phyloP scores from a whole-genome alignment of 2,113 vertebrate species.

The Rhinolophus ferrumequinum region DNA sequence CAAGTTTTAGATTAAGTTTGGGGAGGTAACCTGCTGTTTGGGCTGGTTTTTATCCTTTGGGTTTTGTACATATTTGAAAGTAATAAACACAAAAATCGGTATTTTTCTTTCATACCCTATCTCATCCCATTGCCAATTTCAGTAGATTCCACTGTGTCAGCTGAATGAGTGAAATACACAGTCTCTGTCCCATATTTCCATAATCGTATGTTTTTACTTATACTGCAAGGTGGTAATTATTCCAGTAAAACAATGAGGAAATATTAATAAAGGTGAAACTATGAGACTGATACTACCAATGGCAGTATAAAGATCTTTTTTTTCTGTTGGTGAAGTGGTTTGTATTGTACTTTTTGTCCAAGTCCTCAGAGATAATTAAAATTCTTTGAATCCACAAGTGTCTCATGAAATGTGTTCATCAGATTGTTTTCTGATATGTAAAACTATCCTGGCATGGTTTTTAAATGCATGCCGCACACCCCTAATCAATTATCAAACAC shows the following conservation, averaged over 20 bases:
- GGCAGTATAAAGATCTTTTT: constrained; percentile 17
- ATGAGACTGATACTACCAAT: constrained; percentile 1
- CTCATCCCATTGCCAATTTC: neutral
- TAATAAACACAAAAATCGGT: neutral
- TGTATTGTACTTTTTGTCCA: constrained; percentile 33
- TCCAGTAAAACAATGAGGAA: constrained; percentile 40
- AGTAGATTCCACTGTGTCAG: neutral
- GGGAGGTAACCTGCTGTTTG: neutral
- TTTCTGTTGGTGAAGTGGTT: neutral
- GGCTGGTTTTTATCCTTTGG: neutral
- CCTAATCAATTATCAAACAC: constrained; percentile 60
- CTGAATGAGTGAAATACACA: neutral
- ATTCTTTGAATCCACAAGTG: constrained; percentile 67
- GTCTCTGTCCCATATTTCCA: neutral
- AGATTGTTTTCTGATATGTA: constrained; percentile 75
- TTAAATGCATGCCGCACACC: constrained; percentile 16
- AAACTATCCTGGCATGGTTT: constrained; percentile 60
- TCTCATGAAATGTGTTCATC: constrained; percentile 73
- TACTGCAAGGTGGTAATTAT: constrained; percentile 13
- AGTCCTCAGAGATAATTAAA: constrained; percentile 62
- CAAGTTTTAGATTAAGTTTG: neutral
- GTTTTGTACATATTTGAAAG: constrained; percentile 25
- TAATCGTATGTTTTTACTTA: neutral
- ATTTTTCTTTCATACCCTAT: neutral
- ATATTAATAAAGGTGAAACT: constrained; percentile 48